Evolutionary conservation across 2,113 vertebrate genomes (phyloP), one percentile per base, ranked within the genome.

Genomic region (Forbesichthys papilliferus): DNA sequence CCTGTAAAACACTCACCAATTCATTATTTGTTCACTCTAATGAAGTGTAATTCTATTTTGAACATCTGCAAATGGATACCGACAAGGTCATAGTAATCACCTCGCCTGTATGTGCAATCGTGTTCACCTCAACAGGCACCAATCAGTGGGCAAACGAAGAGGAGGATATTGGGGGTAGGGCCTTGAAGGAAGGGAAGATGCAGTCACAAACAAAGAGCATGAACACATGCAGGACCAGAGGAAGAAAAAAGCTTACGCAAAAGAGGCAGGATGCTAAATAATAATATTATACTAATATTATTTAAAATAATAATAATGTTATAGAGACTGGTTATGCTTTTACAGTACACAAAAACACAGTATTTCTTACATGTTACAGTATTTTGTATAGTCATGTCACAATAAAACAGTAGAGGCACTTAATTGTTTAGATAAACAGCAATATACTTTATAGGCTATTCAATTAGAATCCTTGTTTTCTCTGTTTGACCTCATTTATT

Each of bases 51-150:
- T 87, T 85, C 4, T 42, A 88, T 71, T 68, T 54, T 61, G 52
- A 68, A 71, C 79, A 88, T 83, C 75, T 71, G 73, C 47, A 55
- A 78, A 84, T 72, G 63, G 79, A 80, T 73, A 77, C 46, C 71
- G 83, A 84, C 85, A 85, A 89, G 83, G 90, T 88, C 85, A 85
- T 33, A 69, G 83, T 76, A 90, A 88, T 90, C 85, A 86, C 78
- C 73, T 65, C 69, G 58, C 66, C 59, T 61, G 20, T 53, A 11
- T 49, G 34, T 14, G 13, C 71, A 84, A 76, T 78, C 73, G 73
- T 55, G 69, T 82, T 77, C 82, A 86, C 80, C 82, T 87, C 76
- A 78, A 80, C 51, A 49, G 58, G 86, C 79, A 84, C 78, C 68
- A 90, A 89, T 86, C 87, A 86, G 86, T 33, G 51, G 70, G 69